phyloP scores from a whole-genome alignment of 2,797 vertebrate species.

The Uromys caudimaculatus region DNA sequence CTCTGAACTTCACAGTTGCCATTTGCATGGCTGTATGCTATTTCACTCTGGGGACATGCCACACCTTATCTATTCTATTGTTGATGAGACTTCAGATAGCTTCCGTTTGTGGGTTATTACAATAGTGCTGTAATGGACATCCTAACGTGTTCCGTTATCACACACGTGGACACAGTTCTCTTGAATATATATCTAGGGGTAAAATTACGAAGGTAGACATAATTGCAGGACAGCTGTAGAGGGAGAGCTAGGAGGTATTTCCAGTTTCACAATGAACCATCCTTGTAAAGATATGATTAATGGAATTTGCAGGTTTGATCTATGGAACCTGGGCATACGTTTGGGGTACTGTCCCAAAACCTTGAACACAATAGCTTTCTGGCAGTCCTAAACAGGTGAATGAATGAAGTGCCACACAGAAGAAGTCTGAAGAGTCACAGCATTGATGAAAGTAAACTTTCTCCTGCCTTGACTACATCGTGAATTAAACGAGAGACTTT shows the following conservation, averaged over 20 bases:
- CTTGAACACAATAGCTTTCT: not conserved
- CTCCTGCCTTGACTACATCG: slow-evolving; percentile 48
- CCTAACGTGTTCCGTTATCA: not conserved
- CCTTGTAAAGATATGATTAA: not conserved
- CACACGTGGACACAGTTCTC: not conserved
- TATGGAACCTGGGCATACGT: not conserved
- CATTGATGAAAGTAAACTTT: slow-evolving; percentile 75
- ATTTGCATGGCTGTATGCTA: not conserved
- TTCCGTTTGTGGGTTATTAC: not conserved
- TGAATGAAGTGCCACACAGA: not conserved
- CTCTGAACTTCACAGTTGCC: not conserved
- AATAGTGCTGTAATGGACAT: not conserved
- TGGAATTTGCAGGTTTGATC: slow-evolving; percentile 18
- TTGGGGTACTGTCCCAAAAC: slow-evolving; percentile 7
- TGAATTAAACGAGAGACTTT: slow-evolving; percentile 84
- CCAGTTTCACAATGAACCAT: not conserved
- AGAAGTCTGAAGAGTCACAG: slow-evolving; percentile 52
- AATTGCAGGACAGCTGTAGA: not conserved
- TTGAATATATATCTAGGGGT: not conserved
- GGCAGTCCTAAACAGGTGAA: not conserved
- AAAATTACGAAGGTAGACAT: not conserved
- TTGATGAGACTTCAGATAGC: not conserved
- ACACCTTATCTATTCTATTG: not conserved
- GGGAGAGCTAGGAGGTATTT: slow-evolving; percentile 13
- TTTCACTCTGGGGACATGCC: not conserved